Evolutionary conservation across 2,797 vertebrate species (phyloP), one percentile per base, ranked within the genome.

Genomic region (Microctenopoma steveboyesi): DNA sequence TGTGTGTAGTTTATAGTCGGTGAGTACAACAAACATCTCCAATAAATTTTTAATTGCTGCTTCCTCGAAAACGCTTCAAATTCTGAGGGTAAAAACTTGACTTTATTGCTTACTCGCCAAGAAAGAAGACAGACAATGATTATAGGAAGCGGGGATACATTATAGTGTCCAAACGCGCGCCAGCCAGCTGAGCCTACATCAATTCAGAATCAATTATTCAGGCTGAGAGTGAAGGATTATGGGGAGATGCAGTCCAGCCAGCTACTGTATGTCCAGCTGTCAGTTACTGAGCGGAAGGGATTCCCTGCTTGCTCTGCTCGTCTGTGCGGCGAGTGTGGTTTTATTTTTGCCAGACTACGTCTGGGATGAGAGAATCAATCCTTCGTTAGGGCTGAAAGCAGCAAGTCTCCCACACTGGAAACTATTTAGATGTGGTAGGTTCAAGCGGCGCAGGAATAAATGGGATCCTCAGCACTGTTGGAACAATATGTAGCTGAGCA

Each of bases 171-270:
- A 30, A 57, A 77, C 40, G 50, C 2, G 35, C 64, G 28, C 35
- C 43, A 77, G 64, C 61, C 68, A 84, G 79, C 49, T 72, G 66
- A 79, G 72, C 13, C 53, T 43, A 48, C 73, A 81, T 84, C 76
- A 78, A 84, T 79, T 66, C 53, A 46, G 25, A 72, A 88, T 83
- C 60, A 79, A 87, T 84, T 72, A 82, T 80, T 90, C 18, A 70
- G 71, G 47, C 54, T 16, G 22, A 59, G 47, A 42, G 40, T 50
- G 43, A 25, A 46, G 71, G 63, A 69, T 76, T 71, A 33, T 43
- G 63, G 43, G 55, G 33, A 58, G 57, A 74, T n/a, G 37, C 49
- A 15, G 40, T 33, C 46, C 39, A 22, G 48, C 30, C 27, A 67
- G 62, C 48, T 82, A 22, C 59, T 68, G 54, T 78, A 16, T 53